Base-by-base conservation (phyloP, 1,140 invertebrate genomes). In the Agrypnia vestita region DNA sequence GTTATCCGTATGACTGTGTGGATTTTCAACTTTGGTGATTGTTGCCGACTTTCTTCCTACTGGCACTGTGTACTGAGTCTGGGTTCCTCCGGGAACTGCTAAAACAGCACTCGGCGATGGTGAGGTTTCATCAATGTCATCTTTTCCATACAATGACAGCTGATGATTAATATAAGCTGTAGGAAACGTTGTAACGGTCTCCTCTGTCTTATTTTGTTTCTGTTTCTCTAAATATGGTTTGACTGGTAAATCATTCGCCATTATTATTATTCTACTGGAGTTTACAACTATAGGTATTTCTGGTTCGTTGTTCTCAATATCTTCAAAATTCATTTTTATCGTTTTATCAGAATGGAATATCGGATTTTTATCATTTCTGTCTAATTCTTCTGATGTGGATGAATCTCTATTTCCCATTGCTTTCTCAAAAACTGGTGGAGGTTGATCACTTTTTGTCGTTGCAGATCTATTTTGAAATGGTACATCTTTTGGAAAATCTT, bases 1-100 rank as follows among this genome's bases (percentile, higher is more conserved):
- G 44, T 75, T 76, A 12, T 83, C 80, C 51, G 46, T 69, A 25
- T 53, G 84, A 47, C 84, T 82, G 79, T 86, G 86, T 1, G 90
- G 89, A 15, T 89, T 89, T 21, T 87, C 80, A 43, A 92, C 89
- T 86, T 93, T 92, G 0, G 91, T 91, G 71, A 92, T 93, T 10
- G 88, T 93, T 13, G 91, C 82, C 8, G 82, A 75, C 44, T 82
- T 88, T 77, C 89, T 86, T 44, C 91, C 91, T 10, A 85, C 46
- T 0, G 86, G 85, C 46, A 75, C 76, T 7, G 62, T 85, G 67
- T 79, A 85, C 51, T 74, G 85, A 1, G 89, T 84, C 72, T 92
- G 85, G 84, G 91, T 90, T 13, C 91, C 91, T 0, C 92, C 91
- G 6, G 92, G 92, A n/a, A 91, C 86, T 64, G 93, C 81, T 51